Base-by-base conservation (phyloP, 30 jellyfish, hydroid and myxozoan species). In the Phacellophora camtschatica region DNA sequence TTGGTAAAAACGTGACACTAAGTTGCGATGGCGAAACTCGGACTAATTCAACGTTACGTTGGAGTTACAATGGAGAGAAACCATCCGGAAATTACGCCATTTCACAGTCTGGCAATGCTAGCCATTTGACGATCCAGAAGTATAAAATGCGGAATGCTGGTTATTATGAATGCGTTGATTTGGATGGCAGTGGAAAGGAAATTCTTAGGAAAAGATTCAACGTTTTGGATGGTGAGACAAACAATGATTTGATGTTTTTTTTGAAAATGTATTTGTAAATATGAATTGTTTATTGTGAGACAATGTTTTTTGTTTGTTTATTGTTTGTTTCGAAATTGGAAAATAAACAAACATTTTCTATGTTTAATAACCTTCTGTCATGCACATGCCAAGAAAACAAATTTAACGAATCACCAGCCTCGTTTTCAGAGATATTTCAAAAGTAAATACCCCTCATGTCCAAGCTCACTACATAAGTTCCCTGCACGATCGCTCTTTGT, bases 121-220 rank as follows among this genome's bases (percentile, higher is more conserved):
- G 74, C 19, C 20, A 13, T 22, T 28, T 61, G 23, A 24, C 13
- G 35, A 61, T 61, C 12, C 46, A 61, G 5, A 50, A 61, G 49
- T 61, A 61, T 28, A 61, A 28, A 28, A n/a, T 50, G 16, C 50
- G 22, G 49, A 61, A 61, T 61, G 74, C 74, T 61, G 74, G 74
- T n/a, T 33, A 24, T 2, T 61, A 27, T 61, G 39, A 32, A 15
- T 61, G 74, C 49, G 13, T 24, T 20, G 74, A 61, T 7, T 28
- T 61, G 39, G 37, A 61, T 11, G 11, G 10, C 10, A 29, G 50
- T 20, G 74, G 50, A 2, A 28, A 7, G 16, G 22, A 9, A 16
- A n/a, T 23, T 15, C 16, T 50, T 1, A 28, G 25, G 43, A 22
- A 32, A 24, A 29, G 15, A 15, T 36, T 61, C 54, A 61, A 28